Base-by-base conservation (phyloP, 2,888 invertebrate species). In the Zaprionus bogoriensis region DNA sequence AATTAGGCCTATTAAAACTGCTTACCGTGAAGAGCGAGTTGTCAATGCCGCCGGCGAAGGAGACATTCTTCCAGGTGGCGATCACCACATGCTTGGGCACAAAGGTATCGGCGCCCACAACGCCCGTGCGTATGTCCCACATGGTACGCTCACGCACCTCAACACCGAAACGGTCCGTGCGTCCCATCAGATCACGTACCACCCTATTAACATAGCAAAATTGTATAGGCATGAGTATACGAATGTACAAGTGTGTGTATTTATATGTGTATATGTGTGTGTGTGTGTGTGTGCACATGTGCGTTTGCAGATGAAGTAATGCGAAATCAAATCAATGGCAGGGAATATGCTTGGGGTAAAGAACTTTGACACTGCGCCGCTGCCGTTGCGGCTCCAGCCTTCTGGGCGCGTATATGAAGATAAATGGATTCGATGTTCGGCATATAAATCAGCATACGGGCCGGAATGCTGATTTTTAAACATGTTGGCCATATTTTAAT, bases 21-120 rank as follows among this genome's bases (percentile, higher is more conserved):
- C 76, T 91, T 89, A 95, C 95, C 92, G 92, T 93, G 87, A 92
- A 94, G n/a, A 96, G 91, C 0, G 96, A 94, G 89, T 95, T 94
- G 70, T 94, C 95, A 78, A 96, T 96, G 74, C 97, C 97, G 50
- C 97, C 97, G 87, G 96, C 94, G 89, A 98, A 98, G 0, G 97
- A 96, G 91, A 98, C 95, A 91, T 99, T 98, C 90, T 97, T 97
- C 99, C 99, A 99, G 0, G 99, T 99, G 54, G 96, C 94, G 64
- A 98, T 96, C 60, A 97, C 92, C 2, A 95, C 96, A 88, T 98
- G 98, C 88, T 98, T 97, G 0, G 99, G 98, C 74, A 94, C 93
- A 91, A 99, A 99, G 2, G 95, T 95, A 39, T 96, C 96, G 0
- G 98, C 95, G 0, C 99, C 98, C 22, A 97, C 96, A 19, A 98